A percentile compares a stretch with the other conserved stretches of the same genome.
These are phyloP conservation scores for Nesidiocoris tenuis DNA, from an alignment of 2,888 invertebrate species.

Conservation along the genomic window DNA sequence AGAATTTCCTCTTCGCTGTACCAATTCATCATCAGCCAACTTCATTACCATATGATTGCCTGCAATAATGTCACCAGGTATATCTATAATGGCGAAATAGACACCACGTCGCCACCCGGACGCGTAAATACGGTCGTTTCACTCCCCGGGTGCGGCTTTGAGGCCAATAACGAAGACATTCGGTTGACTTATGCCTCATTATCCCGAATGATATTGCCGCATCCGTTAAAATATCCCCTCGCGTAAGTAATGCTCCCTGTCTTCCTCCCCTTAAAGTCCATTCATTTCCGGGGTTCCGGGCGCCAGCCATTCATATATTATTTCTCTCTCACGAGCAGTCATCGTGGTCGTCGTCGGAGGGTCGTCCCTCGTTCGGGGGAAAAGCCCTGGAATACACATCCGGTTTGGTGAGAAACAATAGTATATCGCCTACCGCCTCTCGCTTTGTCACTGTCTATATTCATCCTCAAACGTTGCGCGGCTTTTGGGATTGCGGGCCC, in stretches of 20 bases:
- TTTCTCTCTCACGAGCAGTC: constrained; percentile 12
- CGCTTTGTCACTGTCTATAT: neutral
- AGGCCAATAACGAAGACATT: neutral
- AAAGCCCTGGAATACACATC: neutral
- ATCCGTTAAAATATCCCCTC: constrained; percentile 15
- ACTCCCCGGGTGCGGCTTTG: neutral
- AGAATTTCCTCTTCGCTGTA: too few species aligned
- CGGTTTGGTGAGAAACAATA: neutral
- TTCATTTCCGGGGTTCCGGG: constrained; percentile 11
- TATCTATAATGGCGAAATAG: neutral
- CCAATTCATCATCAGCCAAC: too few species aligned
- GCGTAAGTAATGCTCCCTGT: neutral
- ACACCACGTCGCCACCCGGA: neutral
- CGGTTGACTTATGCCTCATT: neutral
- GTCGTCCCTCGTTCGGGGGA: neutral
- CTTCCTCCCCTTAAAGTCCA: constrained; percentile 2
- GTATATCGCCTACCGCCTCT: neutral
- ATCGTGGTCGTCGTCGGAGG: neutral
- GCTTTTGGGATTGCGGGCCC: neutral
- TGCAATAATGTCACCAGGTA: too few species aligned
- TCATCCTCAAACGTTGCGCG: neutral
- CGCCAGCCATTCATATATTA: constrained; percentile 13
- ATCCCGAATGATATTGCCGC: neutral
- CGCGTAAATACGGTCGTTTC: neutral
- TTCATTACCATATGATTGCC: too few species aligned